phyloP scores from a whole-genome alignment of 1,140 invertebrate genomes.

The Pachyrhynchus sulphureomaculatus region DNA sequence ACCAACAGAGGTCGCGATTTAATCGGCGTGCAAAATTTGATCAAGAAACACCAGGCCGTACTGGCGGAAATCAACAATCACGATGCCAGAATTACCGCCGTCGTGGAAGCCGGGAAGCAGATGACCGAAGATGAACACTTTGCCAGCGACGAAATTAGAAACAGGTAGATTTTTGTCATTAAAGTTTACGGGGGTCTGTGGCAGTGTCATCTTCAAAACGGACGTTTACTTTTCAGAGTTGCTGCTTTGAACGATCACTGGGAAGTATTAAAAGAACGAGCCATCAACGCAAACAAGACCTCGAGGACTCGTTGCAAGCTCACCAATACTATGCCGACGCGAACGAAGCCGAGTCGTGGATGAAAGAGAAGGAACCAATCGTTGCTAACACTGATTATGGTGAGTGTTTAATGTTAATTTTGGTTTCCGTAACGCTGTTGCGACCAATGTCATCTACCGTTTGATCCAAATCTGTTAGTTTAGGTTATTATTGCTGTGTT shows the following conservation, averaged over 20 bases:
- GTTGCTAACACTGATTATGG: slow-evolving; percentile 67
- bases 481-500: too few relatives aligned
- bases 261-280: slow-evolving; percentile 86
- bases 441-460: too few relatives aligned
- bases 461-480: too few relatives aligned
- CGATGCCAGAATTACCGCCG: slow-evolving; percentile 88
- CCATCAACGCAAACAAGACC: slow-evolving; percentile 88
- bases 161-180: too few relatives aligned
- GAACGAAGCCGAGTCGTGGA: slow-evolving; percentile 99
- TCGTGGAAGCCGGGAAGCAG: slow-evolving; percentile 82
- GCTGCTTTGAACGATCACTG: slow-evolving; percentile 84
- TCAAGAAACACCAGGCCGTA: slow-evolving; percentile 98
- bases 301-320: slow-evolving; percentile 97
- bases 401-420: too few relatives aligned
- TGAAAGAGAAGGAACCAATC: slow-evolving; percentile 98
- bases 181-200: too few relatives aligned
- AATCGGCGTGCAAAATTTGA: slow-evolving; percentile 98
- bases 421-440: too few relatives aligned
- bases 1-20: slow-evolving; percentile 96
- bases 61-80: slow-evolving; percentile 97
- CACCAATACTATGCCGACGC: slow-evolving; percentile 99
- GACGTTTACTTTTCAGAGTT: slow-evolving; percentile 63
- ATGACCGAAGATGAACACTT: slow-evolving; percentile 94
- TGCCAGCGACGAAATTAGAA: slow-evolving; percentile 87
- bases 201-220: too few relatives aligned